Evolutionary conservation across 92 coral and sea anemone species (phyloP).

Genomic region (Paramuricea clavata): DNA sequence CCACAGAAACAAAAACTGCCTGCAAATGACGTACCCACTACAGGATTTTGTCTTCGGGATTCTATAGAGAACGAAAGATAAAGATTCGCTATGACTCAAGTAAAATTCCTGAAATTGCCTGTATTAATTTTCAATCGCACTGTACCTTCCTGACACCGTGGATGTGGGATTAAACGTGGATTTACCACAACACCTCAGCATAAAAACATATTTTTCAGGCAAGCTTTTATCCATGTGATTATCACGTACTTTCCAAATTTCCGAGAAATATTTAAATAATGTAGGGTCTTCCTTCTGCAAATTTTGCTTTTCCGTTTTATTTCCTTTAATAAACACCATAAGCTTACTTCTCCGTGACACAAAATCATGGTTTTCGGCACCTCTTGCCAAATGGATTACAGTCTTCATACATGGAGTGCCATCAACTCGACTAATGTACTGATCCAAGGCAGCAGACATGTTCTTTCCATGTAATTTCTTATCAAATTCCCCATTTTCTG

Average conservation of each 20-base stretch:
- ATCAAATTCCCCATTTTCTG: constrained; percentile 27
- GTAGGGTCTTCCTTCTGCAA: constrained; percentile 47
- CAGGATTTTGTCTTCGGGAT: not conserved
- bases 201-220: constrained; percentile 44
- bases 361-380: constrained; percentile 1
- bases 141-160: constrained; percentile 49
- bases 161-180: constrained; percentile 62
- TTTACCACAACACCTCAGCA: constrained; percentile 62
- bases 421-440: constrained; percentile 46
- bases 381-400: constrained; percentile 30
- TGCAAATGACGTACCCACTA: not conserved
- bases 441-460: constrained; percentile 50
- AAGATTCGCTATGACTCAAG: not conserved
- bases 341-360: constrained; percentile 15
- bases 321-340: constrained; percentile 54
- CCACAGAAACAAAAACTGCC: constrained; percentile 28
- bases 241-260: constrained; percentile 53
- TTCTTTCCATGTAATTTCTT: constrained; percentile 32
- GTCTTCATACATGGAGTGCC: constrained; percentile 59
- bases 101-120: too few relatives aligned
- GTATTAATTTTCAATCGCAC: too few relatives aligned
- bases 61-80: not conserved
- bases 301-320: constrained; percentile 45
- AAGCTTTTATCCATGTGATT: constrained; percentile 50
- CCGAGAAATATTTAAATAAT: constrained; percentile 51